A percentile compares a stretch with the other conserved stretches of the same genome.
These are phyloP conservation scores for Tipula unca DNA, from an alignment of 2,888 invertebrate species.

Conservation along the genomic window DNA sequence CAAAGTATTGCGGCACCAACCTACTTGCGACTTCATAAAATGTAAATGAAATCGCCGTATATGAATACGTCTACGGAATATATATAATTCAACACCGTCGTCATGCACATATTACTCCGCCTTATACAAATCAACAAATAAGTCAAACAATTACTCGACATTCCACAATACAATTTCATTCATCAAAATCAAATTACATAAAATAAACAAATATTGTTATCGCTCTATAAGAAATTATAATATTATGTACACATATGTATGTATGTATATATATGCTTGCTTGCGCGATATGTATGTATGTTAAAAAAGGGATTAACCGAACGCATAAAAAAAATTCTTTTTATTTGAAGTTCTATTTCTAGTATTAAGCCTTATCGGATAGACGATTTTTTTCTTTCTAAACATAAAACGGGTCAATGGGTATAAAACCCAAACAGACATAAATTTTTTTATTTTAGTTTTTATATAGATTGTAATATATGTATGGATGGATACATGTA, in stretches of 20 bases:
- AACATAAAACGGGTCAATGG: background rate
- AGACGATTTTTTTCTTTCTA: background rate
- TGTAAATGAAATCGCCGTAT: background rate
- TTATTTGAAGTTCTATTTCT: background rate
- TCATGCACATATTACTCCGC: background rate
- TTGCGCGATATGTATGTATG: background rate
- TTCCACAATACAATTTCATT: constrained; percentile 8
- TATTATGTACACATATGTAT: background rate
- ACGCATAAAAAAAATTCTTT: background rate
- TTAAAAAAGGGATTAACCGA: background rate
- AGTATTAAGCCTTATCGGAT: background rate
- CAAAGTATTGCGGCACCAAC: background rate
- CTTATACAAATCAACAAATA: background rate
- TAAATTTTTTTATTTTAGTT: background rate
- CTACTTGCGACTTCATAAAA: background rate
- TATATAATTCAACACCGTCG: background rate
- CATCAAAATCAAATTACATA: constrained; percentile 14
- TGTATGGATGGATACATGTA: background rate
- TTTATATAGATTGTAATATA: too few species aligned
- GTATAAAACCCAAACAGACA: background rate
- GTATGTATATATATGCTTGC: background rate
- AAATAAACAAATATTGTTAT: background rate
- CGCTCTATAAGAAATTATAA: background rate
- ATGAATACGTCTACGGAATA: background rate
- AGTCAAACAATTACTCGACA: background rate